phyloP scores from a whole-genome alignment of 2,113 vertebrate species.

The Mola mola region DNA sequence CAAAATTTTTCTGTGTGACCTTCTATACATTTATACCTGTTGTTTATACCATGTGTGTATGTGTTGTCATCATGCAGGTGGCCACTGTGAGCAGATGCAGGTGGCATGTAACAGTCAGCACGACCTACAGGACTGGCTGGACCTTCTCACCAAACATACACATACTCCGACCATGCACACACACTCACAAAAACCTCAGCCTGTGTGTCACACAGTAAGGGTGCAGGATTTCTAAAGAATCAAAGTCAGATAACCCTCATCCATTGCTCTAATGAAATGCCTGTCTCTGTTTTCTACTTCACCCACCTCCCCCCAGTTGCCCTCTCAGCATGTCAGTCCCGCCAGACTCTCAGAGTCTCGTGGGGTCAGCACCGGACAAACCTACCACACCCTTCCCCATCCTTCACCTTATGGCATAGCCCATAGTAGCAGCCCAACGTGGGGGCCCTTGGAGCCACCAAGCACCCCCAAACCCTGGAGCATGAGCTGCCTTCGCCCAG shows the following conservation, averaged over 20 bases:
- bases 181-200: conserved; percentile 85
- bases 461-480: conserved; percentile 96
- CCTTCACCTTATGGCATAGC: conserved; percentile 84
- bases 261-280: no score
- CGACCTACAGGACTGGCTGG: conserved; percentile 95
- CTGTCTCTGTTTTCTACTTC: not conserved
- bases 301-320: conserved; percentile 80
- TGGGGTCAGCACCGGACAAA: conserved; percentile 79
- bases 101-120: conserved; percentile 91
- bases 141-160: conserved; percentile 88
- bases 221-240: no score
- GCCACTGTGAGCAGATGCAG: conserved; percentile 90
- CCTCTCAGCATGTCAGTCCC: conserved; percentile 88
- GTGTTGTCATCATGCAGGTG: conserved; percentile 78
- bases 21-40: not conserved
- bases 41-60: not conserved
- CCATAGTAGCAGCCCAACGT: conserved; percentile 84
- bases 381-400: conserved; percentile 92
- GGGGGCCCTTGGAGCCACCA: conserved; percentile 92
- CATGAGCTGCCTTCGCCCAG: conserved; percentile 95
- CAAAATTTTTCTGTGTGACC: not conserved
- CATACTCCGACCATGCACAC: conserved; percentile 85
- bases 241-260: no score
- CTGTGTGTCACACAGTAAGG: conserved; percentile 91
- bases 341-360: conserved; percentile 90